Conservation (phyloP, 92 coral and sea anemone species). For the Porites lobata region DNA sequence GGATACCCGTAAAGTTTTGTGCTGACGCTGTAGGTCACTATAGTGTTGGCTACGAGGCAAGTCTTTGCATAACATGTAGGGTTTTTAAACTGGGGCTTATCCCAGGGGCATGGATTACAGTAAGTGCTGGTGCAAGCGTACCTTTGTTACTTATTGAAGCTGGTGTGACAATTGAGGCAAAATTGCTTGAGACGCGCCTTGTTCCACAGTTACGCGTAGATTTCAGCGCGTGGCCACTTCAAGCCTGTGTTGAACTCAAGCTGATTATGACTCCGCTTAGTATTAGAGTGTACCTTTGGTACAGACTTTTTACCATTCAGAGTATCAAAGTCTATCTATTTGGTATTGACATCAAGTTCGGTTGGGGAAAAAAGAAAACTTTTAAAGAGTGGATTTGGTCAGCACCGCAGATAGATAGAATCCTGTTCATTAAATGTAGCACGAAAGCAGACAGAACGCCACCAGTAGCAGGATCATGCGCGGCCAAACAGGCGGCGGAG, state of each 20-base stretch:
- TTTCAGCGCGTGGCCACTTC: conserved; percentile 75
- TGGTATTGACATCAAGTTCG: conserved; percentile 72
- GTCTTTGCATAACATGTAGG: conserved; percentile 57
- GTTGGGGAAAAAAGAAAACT: conserved; percentile 75
- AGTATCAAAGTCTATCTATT: background rate
- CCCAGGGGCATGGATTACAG: conserved; percentile 91
- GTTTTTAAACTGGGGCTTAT: conserved; percentile 69
- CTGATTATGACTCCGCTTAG: conserved; percentile 79
- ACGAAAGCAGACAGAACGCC: conserved; percentile 67
- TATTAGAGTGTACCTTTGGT: conserved; percentile 84
- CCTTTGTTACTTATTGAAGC: conserved; percentile 66
- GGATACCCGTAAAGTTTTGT: conserved; percentile 80
- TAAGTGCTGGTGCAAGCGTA: conserved; percentile 73
- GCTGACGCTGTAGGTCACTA: conserved; percentile 86
- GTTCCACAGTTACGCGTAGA: conserved; percentile 68
- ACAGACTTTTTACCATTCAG: conserved; percentile 45
- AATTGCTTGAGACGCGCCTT: conserved; percentile 78
- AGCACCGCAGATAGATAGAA: conserved; percentile 60
- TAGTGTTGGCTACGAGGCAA: conserved; percentile 71
- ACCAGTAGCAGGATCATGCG: conserved; percentile 78
- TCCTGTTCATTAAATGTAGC: conserved; percentile 66
- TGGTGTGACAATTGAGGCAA: conserved; percentile 88
- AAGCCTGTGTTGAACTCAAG: conserved; percentile 79
- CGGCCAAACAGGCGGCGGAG: conserved; percentile 82
- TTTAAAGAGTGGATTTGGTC: conserved; percentile 85